Percentiles rank a stretch among this genome's conserved stretches.
Conservation (phyloP, 1,140 invertebrate genomes). For the Sarcophaga bullata region DNA sequence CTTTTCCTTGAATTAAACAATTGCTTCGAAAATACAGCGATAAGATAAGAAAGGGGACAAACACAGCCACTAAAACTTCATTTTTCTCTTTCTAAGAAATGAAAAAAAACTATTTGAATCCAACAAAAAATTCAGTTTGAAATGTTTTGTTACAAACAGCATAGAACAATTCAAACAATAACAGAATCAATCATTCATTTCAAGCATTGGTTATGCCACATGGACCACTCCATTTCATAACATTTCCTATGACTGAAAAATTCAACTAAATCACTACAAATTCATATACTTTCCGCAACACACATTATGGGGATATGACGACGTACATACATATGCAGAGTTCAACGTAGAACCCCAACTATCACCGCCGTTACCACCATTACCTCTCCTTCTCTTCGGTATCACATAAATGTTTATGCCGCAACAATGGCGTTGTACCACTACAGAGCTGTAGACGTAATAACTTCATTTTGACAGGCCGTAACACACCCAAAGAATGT, state of each 20-base stretch:
- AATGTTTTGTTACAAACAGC: not conserved
- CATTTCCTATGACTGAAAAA: not conserved
- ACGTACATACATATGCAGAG: constrained; percentile 29
- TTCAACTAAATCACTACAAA: constrained; percentile 6
- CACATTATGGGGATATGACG: constrained; percentile 43
- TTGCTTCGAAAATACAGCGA: not conserved
- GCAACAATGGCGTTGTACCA: constrained; percentile 36
- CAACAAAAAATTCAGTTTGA: not conserved
- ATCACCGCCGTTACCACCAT: not conserved
- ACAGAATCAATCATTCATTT: constrained; percentile 37
- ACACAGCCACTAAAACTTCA: not conserved
- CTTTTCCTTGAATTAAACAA: not conserved
- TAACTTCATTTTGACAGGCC: constrained; percentile 46
- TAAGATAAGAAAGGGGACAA: not conserved
- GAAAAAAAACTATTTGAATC: constrained; percentile 17
- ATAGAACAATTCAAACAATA: constrained; percentile 26
- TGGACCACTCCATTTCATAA: not conserved
- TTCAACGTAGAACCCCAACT: not conserved
- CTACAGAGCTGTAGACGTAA: constrained; percentile 44
- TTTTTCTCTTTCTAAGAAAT: not conserved
- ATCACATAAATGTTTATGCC: constrained; percentile 40
- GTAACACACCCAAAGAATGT: constrained; percentile 45
- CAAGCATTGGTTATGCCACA: not conserved
- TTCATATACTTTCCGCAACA: constrained; percentile 6
- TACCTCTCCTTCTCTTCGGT: not conserved